Base-by-base conservation (phyloP, 53 echinoderm and acorn worm species). In the Arbacia lixula region DNA sequence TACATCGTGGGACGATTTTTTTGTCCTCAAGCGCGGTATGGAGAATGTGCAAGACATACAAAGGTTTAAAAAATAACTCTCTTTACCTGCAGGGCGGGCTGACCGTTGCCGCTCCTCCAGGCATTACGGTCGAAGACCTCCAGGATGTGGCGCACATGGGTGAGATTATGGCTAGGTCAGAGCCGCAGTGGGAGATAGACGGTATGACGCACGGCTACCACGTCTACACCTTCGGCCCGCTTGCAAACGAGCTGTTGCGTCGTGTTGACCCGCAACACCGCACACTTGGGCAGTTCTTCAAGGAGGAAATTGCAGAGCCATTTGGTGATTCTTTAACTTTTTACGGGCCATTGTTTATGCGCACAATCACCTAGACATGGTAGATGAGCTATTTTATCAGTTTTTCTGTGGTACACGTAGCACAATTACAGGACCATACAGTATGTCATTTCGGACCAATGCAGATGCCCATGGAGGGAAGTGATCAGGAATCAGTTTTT, bases 181-280 rank as follows among this genome's bases (percentile, higher is more conserved):
- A 79, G 2, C 91, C 87, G 1, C 17, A 74, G 28, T 96, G 96
- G 96, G 68, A 91, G 38, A 14, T 38, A 19, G 91, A 91, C 29
- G 93, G 93, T 5, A 85, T 81, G 2, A 88, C 83, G 19, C 93
- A 91, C 20, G 96, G 96, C 0, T 96, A 96, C 85, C 96, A 96
- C 36, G 80, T 83, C 20, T 1, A 93, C 5, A 84, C 90, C 2
- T 63, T 85, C 27, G 93, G 91, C 1, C 78, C 86, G 2, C 72
- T 90, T 2, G 60, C 58, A 43, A 86, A 86, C 49, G 91, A 89
- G 20, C 75, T 96, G n/a, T 49, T 93, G 36, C 53, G 86, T 17
- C 84, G 93, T 27, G 96, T 87, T 12, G 96, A 96, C 52, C 91
- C 89, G 0, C 78, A 93, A 55, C 85, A 87, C 22, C 58, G 95